A percentile compares a stretch with the other conserved stretches of the same genome.
These are phyloP conservation scores for Drosophila anomalipes DNA, from an alignment of 2,888 invertebrate species.

Conservation along the genomic window DNA sequence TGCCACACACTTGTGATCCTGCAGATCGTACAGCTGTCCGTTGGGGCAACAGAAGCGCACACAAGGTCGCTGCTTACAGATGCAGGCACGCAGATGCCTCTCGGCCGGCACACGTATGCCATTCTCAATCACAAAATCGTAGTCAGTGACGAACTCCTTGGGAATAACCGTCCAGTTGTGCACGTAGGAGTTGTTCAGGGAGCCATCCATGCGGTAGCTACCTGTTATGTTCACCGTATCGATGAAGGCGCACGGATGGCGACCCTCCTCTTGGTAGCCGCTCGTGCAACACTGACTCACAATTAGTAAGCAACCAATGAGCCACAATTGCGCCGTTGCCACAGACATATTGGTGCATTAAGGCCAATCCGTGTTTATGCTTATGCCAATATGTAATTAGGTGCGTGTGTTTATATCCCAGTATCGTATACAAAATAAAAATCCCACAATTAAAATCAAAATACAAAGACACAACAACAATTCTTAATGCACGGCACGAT, in stretches of 20 bases:
- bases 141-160: constrained; percentile 70
- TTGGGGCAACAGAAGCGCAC: constrained; percentile 83
- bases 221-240: constrained; percentile 83
- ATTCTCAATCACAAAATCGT: constrained; percentile 80
- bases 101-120: constrained; percentile 67
- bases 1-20: constrained; percentile 42
- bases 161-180: constrained; percentile 81
- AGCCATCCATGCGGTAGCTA: constrained; percentile 55
- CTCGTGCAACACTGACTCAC: constrained; percentile 36
- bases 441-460: constrained; percentile 15
- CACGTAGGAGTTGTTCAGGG: constrained; percentile 65
- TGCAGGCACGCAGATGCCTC: constrained; percentile 81
- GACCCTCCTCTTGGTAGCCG: constrained; percentile 56
- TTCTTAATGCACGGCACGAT: constrained; percentile 18
- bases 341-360: constrained; percentile 35
- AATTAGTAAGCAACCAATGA: constrained; percentile 10
- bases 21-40: constrained; percentile 66
- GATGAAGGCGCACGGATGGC: constrained; percentile 82
- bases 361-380: constrained; percentile 42
- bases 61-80: constrained; percentile 82
- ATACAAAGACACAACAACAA: background rate
- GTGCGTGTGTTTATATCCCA: constrained; percentile 50
- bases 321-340: constrained; percentile 47
- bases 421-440: constrained; percentile 14
- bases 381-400: constrained; percentile 20